Conservation (phyloP, 2,888 invertebrate species). For the Melanchra persicariae region DNA sequence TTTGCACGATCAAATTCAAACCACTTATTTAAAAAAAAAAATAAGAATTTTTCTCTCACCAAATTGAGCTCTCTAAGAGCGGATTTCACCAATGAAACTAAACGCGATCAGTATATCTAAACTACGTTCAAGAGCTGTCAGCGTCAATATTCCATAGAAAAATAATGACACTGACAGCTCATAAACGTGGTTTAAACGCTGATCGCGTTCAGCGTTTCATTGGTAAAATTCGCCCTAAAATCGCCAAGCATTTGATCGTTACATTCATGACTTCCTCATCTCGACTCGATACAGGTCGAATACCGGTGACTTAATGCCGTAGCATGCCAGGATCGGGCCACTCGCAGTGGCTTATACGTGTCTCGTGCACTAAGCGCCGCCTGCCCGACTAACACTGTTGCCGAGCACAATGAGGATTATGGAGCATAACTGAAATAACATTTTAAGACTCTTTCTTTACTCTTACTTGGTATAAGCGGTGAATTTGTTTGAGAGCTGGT, state of each 20-base stretch:
- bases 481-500: background rate
- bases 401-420: constrained; percentile 8
- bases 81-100: no score
- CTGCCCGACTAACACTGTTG: constrained; percentile 3
- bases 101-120: no score
- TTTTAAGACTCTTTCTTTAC: constrained; percentile 12
- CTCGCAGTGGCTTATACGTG: constrained; percentile 35
- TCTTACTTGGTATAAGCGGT: background rate
- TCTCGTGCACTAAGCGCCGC: constrained; percentile 12
- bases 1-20: background rate
- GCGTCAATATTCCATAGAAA: no score
- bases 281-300: constrained; percentile 11
- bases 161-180: no score
- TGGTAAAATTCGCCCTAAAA: no score
- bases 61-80: no score
- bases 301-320: background rate
- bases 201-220: no score
- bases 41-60: no score
- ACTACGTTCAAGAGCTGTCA: no score
- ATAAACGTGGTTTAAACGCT: no score
- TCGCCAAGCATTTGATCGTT: constrained; percentile 12
- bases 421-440: constrained; percentile 19
- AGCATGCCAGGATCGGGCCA: background rate
- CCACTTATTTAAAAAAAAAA: background rate
- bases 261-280: constrained; percentile 1